A percentile compares a stretch with the other conserved stretches of the same genome.
phyloP scores from a whole-genome alignment of 2,797 vertebrate species.

The Adrianichthys oophorus region DNA sequence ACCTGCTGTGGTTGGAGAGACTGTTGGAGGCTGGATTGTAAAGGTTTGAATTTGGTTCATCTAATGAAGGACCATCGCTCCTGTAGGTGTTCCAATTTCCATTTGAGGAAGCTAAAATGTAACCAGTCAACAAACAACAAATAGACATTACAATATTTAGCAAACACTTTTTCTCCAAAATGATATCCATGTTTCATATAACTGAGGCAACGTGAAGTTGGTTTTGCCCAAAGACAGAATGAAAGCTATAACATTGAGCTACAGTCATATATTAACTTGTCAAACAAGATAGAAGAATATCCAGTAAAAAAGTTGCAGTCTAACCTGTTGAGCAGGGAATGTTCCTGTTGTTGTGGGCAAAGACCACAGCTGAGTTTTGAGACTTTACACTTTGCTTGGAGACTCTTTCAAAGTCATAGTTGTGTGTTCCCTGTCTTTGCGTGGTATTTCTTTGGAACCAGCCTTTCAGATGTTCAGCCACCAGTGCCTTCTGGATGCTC shows the following conservation, averaged over 20 bases:
- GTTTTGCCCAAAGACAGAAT: not conserved
- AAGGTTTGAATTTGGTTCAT: conserved; percentile 80
- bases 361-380: conserved; percentile 79
- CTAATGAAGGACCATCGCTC: conserved; percentile 68
- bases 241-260: no score
- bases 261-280: no score
- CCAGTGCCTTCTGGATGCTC: conserved; percentile 90
- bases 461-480: conserved; percentile 90
- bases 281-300: not conserved
- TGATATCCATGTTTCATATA: no score
- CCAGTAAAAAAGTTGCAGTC: not conserved
- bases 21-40: conserved; percentile 81
- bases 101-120: conserved; percentile 67
- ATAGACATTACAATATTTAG: no score
- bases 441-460: conserved; percentile 93
- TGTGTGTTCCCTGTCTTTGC: conserved; percentile 80
- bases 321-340: conserved; percentile 87
- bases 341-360: conserved; percentile 80
- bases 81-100: conserved; percentile 85
- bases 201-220: no score
- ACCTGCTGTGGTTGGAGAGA: conserved; percentile 88
- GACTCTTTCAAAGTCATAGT: conserved; percentile 82
- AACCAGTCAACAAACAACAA: conserved; percentile 13
- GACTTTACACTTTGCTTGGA: conserved; percentile 87
- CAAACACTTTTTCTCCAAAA: no score